A percentile compares a stretch with the other conserved stretches of the same genome.
phyloP scores from a whole-genome alignment of 2,797 vertebrate genomes.

The Ispidina lecontei region DNA sequence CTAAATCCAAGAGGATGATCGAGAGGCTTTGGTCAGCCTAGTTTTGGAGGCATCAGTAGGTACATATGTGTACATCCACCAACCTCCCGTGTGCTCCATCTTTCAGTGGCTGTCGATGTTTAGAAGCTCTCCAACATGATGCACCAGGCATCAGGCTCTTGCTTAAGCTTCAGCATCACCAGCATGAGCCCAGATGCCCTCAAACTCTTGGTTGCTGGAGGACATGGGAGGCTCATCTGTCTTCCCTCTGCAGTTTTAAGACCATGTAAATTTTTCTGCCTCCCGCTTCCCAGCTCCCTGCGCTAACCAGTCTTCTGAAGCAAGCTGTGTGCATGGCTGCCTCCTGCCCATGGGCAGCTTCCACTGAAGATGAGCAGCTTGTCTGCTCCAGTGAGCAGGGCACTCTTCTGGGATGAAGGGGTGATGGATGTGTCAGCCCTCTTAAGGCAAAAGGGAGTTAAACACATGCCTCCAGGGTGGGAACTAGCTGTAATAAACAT shows the following conservation, averaged over 20 bases:
- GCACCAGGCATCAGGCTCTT: neutral
- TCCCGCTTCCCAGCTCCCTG: neutral
- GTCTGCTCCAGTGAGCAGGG: neutral
- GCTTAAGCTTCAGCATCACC: neutral
- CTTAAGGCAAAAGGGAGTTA: neutral
- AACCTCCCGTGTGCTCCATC: neutral
- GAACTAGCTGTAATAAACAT: neutral
- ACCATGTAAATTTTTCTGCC: neutral
- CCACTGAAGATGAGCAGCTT: rapidly evolving
- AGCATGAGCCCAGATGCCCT: neutral
- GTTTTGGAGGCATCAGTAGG: neutral
- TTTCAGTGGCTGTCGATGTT: neutral
- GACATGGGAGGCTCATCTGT: neutral
- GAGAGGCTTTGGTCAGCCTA: neutral
- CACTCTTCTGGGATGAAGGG: neutral
- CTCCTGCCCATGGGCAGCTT: neutral
- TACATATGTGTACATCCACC: neutral
- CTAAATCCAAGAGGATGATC: neutral
- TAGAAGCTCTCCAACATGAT: neutral
- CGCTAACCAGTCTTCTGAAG: neutral
- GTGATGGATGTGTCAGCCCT: neutral
- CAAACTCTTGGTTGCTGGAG: neutral
- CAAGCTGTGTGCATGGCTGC: neutral
- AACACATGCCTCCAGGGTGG: neutral
- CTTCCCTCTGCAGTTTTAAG: neutral